Conservation (phyloP, 2,888 invertebrate species). For the Heliconius aoede region DNA sequence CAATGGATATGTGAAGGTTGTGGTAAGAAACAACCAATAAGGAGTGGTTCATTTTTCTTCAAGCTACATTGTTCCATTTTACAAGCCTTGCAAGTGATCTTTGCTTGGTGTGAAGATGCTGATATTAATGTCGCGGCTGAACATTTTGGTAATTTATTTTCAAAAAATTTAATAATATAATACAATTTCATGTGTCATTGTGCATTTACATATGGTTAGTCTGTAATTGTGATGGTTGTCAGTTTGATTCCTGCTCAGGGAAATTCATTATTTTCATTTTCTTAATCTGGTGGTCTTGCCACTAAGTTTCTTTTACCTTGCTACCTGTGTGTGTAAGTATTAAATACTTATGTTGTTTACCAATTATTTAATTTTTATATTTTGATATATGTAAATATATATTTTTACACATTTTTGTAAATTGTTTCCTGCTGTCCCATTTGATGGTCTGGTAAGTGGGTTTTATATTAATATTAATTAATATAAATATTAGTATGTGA, state of each 20-base stretch:
- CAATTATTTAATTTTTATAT: not conserved
- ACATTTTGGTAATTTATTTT: slow-evolving; percentile 77
- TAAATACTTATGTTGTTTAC: too few species aligned
- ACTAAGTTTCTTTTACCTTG: too few species aligned
- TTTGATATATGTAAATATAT: not conserved
- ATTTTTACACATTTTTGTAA: slow-evolving; percentile 21
- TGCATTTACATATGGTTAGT: not conserved
- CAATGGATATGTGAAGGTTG: slow-evolving; percentile 76
- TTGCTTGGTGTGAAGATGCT: slow-evolving; percentile 87
- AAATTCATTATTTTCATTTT: too few species aligned
- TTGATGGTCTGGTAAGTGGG: slow-evolving; percentile 40
- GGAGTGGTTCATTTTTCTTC: slow-evolving; percentile 83
- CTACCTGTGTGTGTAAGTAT: too few species aligned
- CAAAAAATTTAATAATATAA: not conserved
- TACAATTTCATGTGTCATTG: too few species aligned
- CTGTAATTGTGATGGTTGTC: too few species aligned
- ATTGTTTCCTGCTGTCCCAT: slow-evolving; percentile 40
- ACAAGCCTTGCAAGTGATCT: slow-evolving; percentile 83
- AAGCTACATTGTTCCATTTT: slow-evolving; percentile 85
- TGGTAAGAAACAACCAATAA: slow-evolving; percentile 67
- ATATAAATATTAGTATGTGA: not conserved
- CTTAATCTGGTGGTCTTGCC: too few species aligned
- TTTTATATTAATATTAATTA: not conserved
- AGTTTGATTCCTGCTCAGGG: too few species aligned
- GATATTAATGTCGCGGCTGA: slow-evolving; percentile 77